A percentile compares a stretch with the other conserved stretches of the same genome.
These are phyloP conservation scores for Chalcis sispes DNA, from an alignment of 2,888 invertebrate genomes.

Conservation along the genomic window DNA sequence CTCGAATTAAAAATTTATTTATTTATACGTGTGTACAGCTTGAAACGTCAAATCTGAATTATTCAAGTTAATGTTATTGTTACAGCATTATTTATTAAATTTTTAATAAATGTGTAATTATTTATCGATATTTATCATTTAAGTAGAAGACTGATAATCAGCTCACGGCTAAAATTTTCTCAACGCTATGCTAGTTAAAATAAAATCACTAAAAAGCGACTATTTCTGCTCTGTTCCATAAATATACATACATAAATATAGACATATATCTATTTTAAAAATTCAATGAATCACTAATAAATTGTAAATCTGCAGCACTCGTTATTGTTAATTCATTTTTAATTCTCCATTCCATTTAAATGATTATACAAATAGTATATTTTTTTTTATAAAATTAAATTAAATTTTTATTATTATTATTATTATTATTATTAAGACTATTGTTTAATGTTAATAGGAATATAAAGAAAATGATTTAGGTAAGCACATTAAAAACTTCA, in stretches of 20 bases:
- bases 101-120: background rate
- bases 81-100: background rate
- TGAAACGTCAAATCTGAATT: too few species aligned
- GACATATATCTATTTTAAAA: constrained; percentile 68
- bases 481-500: background rate
- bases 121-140: background rate
- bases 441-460: background rate
- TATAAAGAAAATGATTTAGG: background rate
- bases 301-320: constrained; percentile 50
- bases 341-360: background rate
- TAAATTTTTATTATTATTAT: background rate
- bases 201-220: constrained; percentile 59
- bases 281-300: constrained; percentile 70
- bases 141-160: constrained; percentile 29
- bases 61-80: too few species aligned
- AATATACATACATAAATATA: constrained; percentile 50
- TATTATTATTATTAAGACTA: background rate
- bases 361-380: background rate
- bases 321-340: background rate
- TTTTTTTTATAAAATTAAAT: background rate
- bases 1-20: too few species aligned
- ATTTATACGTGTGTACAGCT: too few species aligned
- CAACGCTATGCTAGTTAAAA: constrained; percentile 48
- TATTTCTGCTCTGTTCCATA: constrained; percentile 68
- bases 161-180: constrained; percentile 29